Percentiles rank a stretch among this genome's conserved stretches.
Conservation (phyloP, 2,113 vertebrate species). For the Verasper variegatus region DNA sequence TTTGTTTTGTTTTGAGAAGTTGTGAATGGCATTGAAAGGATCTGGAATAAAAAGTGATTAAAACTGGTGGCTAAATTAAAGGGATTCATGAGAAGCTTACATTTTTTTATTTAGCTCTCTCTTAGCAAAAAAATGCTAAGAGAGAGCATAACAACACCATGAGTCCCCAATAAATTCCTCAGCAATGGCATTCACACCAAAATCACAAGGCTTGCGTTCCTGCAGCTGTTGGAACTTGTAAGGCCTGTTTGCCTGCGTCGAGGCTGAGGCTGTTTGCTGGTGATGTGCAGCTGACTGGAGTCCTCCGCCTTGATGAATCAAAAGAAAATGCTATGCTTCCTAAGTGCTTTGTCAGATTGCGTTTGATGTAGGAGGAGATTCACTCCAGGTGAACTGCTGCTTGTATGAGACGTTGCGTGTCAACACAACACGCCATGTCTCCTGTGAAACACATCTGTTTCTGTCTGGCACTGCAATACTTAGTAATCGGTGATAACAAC, state of each 20-base stretch:
- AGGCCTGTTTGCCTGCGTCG: background rate
- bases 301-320: background rate
- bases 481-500: conserved; percentile 4
- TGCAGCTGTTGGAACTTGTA: background rate
- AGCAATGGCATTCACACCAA: too few relatives aligned
- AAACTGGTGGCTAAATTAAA: too few relatives aligned
- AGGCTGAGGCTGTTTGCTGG: background rate
- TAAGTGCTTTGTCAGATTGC: background rate
- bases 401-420: background rate
- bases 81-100: too few relatives aligned
- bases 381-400: background rate
- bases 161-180: too few relatives aligned
- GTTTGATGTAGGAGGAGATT: conserved; percentile 5
- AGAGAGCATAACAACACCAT: too few relatives aligned
- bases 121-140: too few relatives aligned
- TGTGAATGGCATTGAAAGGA: background rate
- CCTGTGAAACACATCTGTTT: conserved; percentile 9
- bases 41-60: background rate
- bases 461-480: conserved; percentile 24
- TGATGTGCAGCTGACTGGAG: background rate
- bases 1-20: background rate
- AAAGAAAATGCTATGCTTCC: conserved; percentile 3
- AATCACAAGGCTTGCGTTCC: too few relatives aligned
- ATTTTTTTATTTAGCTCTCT: too few relatives aligned
- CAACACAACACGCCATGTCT: background rate